Base-by-base conservation (phyloP, 2,888 invertebrate genomes). In the Tetramorium bicarinatum region DNA sequence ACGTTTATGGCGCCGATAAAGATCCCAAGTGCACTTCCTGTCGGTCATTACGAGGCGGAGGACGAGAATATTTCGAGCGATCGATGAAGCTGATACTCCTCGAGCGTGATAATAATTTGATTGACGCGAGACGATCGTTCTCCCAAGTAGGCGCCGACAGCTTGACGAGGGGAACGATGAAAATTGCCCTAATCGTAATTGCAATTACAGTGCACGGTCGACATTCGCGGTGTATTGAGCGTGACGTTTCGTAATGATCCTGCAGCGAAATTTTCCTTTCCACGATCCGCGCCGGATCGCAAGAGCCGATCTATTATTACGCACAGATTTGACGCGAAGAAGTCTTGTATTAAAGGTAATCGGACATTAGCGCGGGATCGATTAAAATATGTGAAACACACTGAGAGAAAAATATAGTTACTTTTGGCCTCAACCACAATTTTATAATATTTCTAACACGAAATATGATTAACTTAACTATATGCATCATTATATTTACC, bases 231-330 rank as follows among this genome's bases (percentile, higher is more conserved):
- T 47, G 54, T 75, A 76, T 59, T 85, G 62, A 71, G 75, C 85
- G 67, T 34, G 89, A 85, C 89, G 86, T 85, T 88, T 86, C 84
- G 74, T 62, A 83, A 84, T 67, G 67, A 85, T 52, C 67, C 56
- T 66, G 81, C 85, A 66, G 84, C 85, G 80, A 90, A 90, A 85
- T 90, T 90, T 89, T 86, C 66, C 75, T 85, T 83, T 76, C 77
- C 71, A 72, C 72, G 64, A 85, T 83, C 54, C 83, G 21, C 64
- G 69, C 49, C 38, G 74, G 83, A 85, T 85, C 85, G 21, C 85
- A 87, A 86, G 83, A 86, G 82, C 87, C 87, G 84, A 85, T 88
- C 82, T 85, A 84, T 74, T 84, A 85, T 74, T 86, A 74, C 47
- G 11, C 34, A 56, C 13, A 9, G 2, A 21, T 49, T 34, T 64